These are phyloP conservation scores for Microplitis mediator DNA, from an alignment of 1,140 invertebrate species.

Conservation along the genomic window DNA sequence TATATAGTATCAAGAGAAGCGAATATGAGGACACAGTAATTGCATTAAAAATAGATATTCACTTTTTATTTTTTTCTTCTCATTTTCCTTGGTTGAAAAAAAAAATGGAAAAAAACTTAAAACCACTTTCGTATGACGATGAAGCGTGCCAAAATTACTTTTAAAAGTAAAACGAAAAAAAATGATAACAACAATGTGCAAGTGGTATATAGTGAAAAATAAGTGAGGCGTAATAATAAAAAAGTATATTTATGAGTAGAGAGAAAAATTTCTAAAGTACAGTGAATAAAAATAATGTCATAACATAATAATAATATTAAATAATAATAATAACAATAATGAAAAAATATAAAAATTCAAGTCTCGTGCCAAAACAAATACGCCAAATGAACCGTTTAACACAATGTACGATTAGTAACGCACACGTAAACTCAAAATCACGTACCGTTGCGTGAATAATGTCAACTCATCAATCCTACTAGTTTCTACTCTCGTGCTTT, in stretches of 20 bases:
- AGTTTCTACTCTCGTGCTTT: not conserved
- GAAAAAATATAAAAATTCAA: conserved; percentile 14
- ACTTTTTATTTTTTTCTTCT: not conserved
- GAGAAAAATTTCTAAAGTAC: not conserved
- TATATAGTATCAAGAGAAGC: not conserved
- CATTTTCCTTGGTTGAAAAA: not conserved
- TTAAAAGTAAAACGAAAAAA: not conserved
- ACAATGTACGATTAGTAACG: conserved; percentile 18
- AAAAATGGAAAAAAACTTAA: not conserved
- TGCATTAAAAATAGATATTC: conserved; percentile 1
- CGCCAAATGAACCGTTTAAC: conserved; percentile 26
- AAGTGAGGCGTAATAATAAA: not conserved
- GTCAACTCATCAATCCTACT: conserved; percentile 18
- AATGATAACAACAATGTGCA: not conserved
- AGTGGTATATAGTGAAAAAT: not conserved
- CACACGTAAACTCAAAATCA: conserved; percentile 14
- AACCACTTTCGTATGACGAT: not conserved
- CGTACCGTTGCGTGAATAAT: conserved; percentile 26
- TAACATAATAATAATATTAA: not conserved
- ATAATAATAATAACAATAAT: not conserved
- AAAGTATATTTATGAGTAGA: not conserved
- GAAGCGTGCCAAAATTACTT: conserved; percentile 6
- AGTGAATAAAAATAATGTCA: not conserved
- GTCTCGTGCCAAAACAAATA: conserved; percentile 19
- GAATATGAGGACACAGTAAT: not conserved